Percentiles rank a stretch among this genome's conserved stretches.
Evolutionary conservation across 2,888 invertebrate species (phyloP).

Genomic region (Plebejus anna): DNA sequence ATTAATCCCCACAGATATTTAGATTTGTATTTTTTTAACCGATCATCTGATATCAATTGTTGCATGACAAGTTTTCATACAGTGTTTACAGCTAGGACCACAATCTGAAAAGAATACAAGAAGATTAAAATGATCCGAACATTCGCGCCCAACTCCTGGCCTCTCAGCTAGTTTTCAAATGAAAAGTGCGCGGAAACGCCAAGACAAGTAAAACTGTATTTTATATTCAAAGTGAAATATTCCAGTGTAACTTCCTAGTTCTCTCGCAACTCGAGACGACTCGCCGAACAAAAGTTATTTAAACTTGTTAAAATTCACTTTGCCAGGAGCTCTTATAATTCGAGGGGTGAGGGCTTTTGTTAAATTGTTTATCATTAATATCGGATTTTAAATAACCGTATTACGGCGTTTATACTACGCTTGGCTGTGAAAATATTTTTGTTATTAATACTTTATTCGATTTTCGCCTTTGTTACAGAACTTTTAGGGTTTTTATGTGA

Average conservation of each 20-base stretch:
- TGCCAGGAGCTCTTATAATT: constrained; percentile 16
- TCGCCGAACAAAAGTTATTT: constrained; percentile 21
- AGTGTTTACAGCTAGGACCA: too few relatives aligned
- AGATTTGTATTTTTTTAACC: too few relatives aligned
- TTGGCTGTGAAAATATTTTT: not conserved
- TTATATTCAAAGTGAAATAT: constrained; percentile 22
- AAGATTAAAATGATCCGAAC: not conserved
- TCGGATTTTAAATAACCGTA: constrained; percentile 22
- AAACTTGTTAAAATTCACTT: constrained; percentile 26
- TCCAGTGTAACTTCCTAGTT: constrained; percentile 3
- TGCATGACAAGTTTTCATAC: too few relatives aligned
- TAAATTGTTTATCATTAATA: constrained; percentile 23
- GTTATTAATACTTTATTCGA: not conserved
- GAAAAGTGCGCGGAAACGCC: not conserved
- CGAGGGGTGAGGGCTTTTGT: not conserved
- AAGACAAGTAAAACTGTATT: constrained; percentile 17
- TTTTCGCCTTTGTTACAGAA: too few relatives aligned
- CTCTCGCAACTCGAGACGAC: constrained; percentile 1
- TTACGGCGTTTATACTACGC: constrained; percentile 16
- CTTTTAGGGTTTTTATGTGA: too few relatives aligned
- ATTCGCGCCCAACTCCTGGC: not conserved
- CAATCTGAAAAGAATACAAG: not conserved
- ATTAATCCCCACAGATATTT: too few relatives aligned
- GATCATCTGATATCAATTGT: too few relatives aligned
- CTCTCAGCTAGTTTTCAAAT: not conserved